Base-by-base conservation (phyloP, 2,113 vertebrate genomes). In the Strigops habroptila region DNA sequence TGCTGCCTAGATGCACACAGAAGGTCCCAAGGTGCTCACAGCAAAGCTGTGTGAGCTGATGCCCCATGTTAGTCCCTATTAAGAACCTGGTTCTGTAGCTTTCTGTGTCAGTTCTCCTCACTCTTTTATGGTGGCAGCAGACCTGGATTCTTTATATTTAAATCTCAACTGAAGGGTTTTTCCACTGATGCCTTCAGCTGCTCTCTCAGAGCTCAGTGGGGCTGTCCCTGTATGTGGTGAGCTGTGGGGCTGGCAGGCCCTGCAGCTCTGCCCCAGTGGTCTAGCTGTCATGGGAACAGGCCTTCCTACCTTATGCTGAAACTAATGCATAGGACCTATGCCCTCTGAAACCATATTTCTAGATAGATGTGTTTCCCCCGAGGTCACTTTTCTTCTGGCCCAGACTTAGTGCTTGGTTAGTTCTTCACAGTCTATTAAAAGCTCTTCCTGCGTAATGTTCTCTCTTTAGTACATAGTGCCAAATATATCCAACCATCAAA, bases 351-450 rank as follows among this genome's bases (percentile, higher is more conserved):
- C 5, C 4, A 0, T 65, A 10, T 76, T 75, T 82, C 57, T 74
- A 35, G 44, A 33, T 53, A 17, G 6, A 7, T 18, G 17, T 25
- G 44, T 76, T 60, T 83, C 27, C 48, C 25, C 24, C 0, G 10
- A 60, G 63, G 55, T 77, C 33, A 46, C 2, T 27, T 80, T 59
- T 94, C 30, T 91, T 75, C 84, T 91, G 67, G 33, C 23, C 37
- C 39, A 74, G 68, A 43, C 78, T 21, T 44, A 64, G 37, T 24
- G 43, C 48, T 65, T 7, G 0, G 16, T 77, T 91, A 65, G 59
- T 43, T 79, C 75, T 85, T 89, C 83, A 39, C 43, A 63, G 39
- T 51, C 85, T 77, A 81, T 78, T 87, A 85, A 93, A 81, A 88
- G 41, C 62, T 87, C 15, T 84, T 81, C 52, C 48, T 53, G 23